Percentiles rank a stretch among this genome's conserved stretches.
phyloP scores from a whole-genome alignment of 1,140 invertebrate genomes.

The Bombus huntii region DNA sequence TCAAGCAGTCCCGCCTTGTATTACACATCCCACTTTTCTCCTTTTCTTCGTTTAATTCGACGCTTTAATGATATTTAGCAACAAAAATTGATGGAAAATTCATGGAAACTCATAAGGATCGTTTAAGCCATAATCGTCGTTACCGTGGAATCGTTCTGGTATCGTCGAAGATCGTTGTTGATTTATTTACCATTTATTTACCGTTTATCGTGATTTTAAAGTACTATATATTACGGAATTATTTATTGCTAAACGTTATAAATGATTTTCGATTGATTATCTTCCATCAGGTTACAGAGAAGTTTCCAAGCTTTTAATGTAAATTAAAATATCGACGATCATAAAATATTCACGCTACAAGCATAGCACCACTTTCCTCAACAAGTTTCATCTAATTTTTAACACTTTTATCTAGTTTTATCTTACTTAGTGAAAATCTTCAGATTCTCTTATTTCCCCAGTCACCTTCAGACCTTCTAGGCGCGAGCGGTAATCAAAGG shows the following conservation, averaged over 20 bases:
- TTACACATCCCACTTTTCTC: neutral
- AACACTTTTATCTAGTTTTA: neutral
- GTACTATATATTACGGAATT: neutral
- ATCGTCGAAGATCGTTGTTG: neutral
- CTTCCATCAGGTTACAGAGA: neutral
- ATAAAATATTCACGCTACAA: neutral
- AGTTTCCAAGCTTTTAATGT: neutral
- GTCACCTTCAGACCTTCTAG: neutral
- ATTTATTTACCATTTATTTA: neutral
- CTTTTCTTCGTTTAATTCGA: neutral
- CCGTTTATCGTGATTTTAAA: neutral
- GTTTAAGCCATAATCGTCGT: neutral
- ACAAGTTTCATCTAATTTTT: neutral
- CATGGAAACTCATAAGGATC: neutral
- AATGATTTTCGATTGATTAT: neutral
- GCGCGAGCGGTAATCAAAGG: no score
- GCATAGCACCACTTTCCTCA: neutral
- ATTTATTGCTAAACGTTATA: neutral
- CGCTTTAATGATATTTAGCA: neutral
- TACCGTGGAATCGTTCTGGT: neutral
- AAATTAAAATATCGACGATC: neutral
- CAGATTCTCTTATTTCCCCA: no score
- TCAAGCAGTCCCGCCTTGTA: neutral
- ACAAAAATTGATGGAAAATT: neutral
- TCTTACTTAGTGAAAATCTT: neutral